Percentiles rank a stretch among this genome's conserved stretches.
Evolutionary conservation across 2,888 invertebrate species (phyloP).

Genomic region (Crocallis elinguaria): DNA sequence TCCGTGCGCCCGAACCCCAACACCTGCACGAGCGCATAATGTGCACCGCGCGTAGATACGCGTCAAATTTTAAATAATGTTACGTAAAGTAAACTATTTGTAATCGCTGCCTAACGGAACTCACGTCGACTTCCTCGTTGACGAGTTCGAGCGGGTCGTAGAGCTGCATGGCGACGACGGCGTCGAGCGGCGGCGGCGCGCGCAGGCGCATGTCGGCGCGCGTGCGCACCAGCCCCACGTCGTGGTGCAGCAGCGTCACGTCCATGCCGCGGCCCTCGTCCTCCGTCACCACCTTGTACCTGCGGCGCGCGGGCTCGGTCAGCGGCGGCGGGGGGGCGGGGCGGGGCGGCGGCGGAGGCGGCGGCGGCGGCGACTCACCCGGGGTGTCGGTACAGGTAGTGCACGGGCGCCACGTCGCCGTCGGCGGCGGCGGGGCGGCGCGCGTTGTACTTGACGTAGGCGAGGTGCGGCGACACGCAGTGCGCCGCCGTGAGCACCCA

Average conservation of each 20-base stretch:
- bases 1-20: slow-evolving; percentile 72
- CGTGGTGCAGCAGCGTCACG: slow-evolving; percentile 69
- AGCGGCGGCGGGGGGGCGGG: background rate
- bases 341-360: slow-evolving; percentile 63
- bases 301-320: slow-evolving; percentile 30
- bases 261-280: slow-evolving; percentile 63
- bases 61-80: too few species aligned
- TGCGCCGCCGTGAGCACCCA: slow-evolving; percentile 77
- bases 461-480: slow-evolving; percentile 59
- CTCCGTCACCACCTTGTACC: slow-evolving; percentile 59
- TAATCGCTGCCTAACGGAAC: background rate
- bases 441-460: slow-evolving; percentile 67
- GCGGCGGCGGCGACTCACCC: slow-evolving; percentile 44
- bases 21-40: slow-evolving; percentile 46
- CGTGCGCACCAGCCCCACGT: slow-evolving; percentile 71
- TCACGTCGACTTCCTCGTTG: slow-evolving; percentile 53
- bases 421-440: slow-evolving; percentile 45
- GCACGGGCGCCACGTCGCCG: slow-evolving; percentile 53
- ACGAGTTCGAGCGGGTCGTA: slow-evolving; percentile 49
- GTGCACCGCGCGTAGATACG: background rate
- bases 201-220: slow-evolving; percentile 51
- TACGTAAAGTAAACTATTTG: too few species aligned
- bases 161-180: slow-evolving; percentile 42
- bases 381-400: slow-evolving; percentile 66
- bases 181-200: slow-evolving; percentile 27